A percentile compares a stretch with the other conserved stretches of the same genome.
Evolutionary conservation across 2,797 vertebrate genomes (phyloP).

Genomic region (Chrosomus eos): DNA sequence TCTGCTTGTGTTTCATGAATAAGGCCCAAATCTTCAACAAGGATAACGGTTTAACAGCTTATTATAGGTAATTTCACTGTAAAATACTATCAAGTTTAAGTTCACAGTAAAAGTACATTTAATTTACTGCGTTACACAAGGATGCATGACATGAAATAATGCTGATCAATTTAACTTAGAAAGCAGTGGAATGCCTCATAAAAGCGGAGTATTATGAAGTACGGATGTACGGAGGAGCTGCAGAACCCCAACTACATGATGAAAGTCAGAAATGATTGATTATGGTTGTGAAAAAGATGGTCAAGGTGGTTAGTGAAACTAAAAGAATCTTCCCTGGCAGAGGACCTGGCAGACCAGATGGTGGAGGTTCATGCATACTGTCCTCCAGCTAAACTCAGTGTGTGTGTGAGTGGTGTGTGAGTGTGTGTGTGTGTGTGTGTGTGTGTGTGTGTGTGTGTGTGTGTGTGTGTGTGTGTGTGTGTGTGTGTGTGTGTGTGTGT

Average conservation of each 20-base stretch:
- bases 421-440: too few relatives aligned
- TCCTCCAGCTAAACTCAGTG: constrained; percentile 50
- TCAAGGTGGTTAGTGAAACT: constrained; percentile 76
- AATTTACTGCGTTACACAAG: too few relatives aligned
- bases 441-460: not conserved
- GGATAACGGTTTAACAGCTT: too few relatives aligned
- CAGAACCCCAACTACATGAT: not conserved
- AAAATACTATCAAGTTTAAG: too few relatives aligned
- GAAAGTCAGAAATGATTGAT: constrained; percentile 70
- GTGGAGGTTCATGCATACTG: constrained; percentile 46
- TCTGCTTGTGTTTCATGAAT: not conserved
- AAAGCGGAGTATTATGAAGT: not conserved
- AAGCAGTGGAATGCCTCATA: not conserved
- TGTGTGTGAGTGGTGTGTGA: not conserved
- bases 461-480: not conserved
- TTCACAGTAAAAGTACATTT: too few relatives aligned
- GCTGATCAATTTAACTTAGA: not conserved
- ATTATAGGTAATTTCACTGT: too few relatives aligned
- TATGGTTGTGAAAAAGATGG: constrained; percentile 68
- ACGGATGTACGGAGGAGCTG: not conserved
- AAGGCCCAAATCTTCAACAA: not conserved
- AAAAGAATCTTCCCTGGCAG: constrained; percentile 73
- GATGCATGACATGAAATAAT: not conserved
- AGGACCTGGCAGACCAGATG: constrained; percentile 66
- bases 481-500: not conserved